Evolutionary conservation across 2,113 vertebrate species (phyloP).

Genomic region (Rhabdornis inornatus): DNA sequence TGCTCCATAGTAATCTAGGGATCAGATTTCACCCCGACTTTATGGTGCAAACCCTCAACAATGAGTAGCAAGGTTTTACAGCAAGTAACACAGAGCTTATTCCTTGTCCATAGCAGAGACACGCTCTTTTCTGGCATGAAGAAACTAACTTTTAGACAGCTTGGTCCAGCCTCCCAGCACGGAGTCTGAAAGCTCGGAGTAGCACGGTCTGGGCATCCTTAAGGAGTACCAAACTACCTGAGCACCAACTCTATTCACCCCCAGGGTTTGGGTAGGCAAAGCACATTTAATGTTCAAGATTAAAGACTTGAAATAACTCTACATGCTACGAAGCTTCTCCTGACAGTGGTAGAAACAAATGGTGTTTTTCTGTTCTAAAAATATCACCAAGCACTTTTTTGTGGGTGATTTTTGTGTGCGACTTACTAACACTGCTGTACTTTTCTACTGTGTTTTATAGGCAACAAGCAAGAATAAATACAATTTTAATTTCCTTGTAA

Average conservation of each 20-base stretch:
- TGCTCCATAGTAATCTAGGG: not conserved
- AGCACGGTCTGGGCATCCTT: not conserved
- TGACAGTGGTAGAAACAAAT: not conserved
- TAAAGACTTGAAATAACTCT: not conserved
- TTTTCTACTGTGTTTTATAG: not conserved
- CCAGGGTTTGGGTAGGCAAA: not conserved
- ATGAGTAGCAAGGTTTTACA: rapidly evolving
- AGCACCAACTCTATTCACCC: not conserved
- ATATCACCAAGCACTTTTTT: not conserved
- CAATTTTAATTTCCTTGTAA: not conserved
- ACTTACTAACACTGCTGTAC: not conserved
- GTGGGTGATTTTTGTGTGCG: not conserved
- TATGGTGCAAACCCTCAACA: not conserved
- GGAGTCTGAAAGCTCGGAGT: not conserved
- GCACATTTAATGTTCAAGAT: not conserved
- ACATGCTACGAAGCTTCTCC: not conserved
- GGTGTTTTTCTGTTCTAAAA: not conserved
- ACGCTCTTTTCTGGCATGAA: not conserved
- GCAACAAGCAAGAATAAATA: not conserved
- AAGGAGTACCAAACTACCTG: not conserved
- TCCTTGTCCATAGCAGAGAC: not conserved
- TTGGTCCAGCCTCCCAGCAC: not conserved
- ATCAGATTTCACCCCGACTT: not conserved
- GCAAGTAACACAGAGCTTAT: not conserved
- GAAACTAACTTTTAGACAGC: not conserved